These are phyloP conservation scores for Anagrus nilaparvatae DNA, from an alignment of 1,140 invertebrate species.

Conservation along the genomic window DNA sequence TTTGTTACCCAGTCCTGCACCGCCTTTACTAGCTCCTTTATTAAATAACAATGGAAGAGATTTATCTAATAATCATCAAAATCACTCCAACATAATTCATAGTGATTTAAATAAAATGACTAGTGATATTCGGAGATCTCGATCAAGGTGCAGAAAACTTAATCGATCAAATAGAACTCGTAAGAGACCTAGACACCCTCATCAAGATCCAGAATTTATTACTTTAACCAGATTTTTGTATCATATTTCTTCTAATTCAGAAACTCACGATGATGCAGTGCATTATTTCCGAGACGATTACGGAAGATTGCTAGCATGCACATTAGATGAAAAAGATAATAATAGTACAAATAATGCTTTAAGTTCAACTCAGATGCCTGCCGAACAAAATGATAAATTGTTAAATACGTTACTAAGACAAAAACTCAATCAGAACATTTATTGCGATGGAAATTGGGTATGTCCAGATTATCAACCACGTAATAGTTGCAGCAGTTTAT, in stretches of 20 bases:
- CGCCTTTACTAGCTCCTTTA: conserved; percentile 52
- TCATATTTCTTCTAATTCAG: conserved; percentile 74
- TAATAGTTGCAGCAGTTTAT: conserved; percentile 46
- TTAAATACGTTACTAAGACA: conserved; percentile 37
- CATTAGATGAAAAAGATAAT: conserved; percentile 65
- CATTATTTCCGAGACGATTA: conserved; percentile 72
- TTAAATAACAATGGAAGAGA: conserved; percentile 50
- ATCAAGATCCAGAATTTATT: conserved; percentile 26
- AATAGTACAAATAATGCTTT: background rate
- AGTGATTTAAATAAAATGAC: too few relatives aligned
- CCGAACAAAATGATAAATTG: conserved; percentile 36
- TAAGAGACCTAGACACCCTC: background rate
- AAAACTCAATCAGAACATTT: conserved; percentile 28
- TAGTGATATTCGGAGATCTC: background rate
- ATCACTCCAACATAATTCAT: conserved; percentile 16
- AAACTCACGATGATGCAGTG: conserved; percentile 77
- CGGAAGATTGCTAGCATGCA: conserved; percentile 69
- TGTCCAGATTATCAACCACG: conserved; percentile 39
- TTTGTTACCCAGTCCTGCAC: conserved; percentile 47
- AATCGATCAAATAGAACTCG: conserved; percentile 6
- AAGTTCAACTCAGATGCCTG: conserved; percentile 23
- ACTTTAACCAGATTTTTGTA: conserved; percentile 27
- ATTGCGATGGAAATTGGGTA: conserved; percentile 33
- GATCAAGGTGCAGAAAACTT: conserved; percentile 6
- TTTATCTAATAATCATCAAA: too few relatives aligned